Evolutionary conservation across 2,113 vertebrate genomes (phyloP).

Genomic region (Elachura formosa): DNA sequence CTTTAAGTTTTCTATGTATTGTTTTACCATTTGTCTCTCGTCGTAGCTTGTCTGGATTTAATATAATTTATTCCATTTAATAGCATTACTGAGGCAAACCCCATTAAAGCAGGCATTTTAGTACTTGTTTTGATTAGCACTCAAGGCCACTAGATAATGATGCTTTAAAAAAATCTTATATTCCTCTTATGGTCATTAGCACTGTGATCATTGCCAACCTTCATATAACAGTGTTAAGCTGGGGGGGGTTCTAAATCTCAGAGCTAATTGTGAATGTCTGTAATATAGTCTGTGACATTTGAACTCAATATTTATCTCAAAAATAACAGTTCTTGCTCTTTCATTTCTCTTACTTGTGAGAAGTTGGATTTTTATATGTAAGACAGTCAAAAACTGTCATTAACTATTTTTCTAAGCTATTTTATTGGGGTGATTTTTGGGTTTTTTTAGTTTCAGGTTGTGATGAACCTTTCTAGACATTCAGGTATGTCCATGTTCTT

Average conservation of each 20-base stretch:
- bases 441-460: background rate
- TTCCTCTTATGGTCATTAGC: conserved; percentile 15
- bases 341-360: background rate
- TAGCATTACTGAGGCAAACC: conserved; percentile 38
- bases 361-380: background rate
- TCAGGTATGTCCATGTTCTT: background rate
- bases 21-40: conserved; percentile 39
- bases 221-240: background rate
- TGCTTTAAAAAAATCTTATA: background rate
- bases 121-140: conserved; percentile 42
- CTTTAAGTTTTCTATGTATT: conserved; percentile 5
- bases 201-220: background rate
- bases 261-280: background rate
- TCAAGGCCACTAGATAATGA: conserved; percentile 27
- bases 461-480: background rate
- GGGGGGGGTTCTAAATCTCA: no score
- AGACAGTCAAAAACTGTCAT: background rate
- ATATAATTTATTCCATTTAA: conserved; percentile 37
- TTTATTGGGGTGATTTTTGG: background rate
- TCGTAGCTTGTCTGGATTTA: conserved; percentile 11
- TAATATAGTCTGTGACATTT: background rate
- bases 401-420: background rate
- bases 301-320: background rate
- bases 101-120: conserved; percentile 36
- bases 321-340: background rate